Percentiles rank a stretch among this genome's conserved stretches.
Evolutionary conservation across 2,888 invertebrate species (phyloP).

Genomic region (Agrotis clavis): DNA sequence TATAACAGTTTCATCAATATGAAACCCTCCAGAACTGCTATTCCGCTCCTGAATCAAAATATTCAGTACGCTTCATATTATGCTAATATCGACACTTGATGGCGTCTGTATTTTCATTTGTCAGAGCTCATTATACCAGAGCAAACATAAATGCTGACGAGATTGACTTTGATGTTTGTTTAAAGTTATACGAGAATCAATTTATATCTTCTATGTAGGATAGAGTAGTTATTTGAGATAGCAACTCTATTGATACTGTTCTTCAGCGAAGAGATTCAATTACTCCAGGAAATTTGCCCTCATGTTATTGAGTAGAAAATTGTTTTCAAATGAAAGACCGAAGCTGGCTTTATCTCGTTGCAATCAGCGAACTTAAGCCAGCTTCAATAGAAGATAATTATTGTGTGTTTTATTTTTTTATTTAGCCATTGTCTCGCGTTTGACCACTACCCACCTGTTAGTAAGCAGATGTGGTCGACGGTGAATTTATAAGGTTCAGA

Average conservation of each 20-base stretch:
- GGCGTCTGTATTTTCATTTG: conserved; percentile 13
- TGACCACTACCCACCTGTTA: too few species aligned
- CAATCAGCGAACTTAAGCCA: background rate
- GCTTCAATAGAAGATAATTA: background rate
- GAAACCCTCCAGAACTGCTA: conserved; percentile 4
- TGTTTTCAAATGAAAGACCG: background rate
- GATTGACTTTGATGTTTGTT: conserved; percentile 19
- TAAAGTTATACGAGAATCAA: conserved; percentile 13
- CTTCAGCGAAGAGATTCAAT: background rate
- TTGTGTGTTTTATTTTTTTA: too few species aligned
- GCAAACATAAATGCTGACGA: background rate
- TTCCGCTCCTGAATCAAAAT: conserved; percentile 13
- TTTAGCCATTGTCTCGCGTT: too few species aligned
- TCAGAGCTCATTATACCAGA: conserved; percentile 1
- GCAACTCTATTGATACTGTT: background rate
- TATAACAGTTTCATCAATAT: background rate
- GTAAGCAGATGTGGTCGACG: too few species aligned
- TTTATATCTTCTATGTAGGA: background rate
- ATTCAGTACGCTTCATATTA: conserved; percentile 26
- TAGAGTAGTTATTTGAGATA: background rate
- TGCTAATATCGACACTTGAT: conserved; percentile 19
- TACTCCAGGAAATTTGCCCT: too few species aligned
- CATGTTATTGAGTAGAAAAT: background rate
- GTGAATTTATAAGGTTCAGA: too few species aligned
- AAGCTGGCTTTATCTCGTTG: background rate